phyloP scores from a whole-genome alignment of 2,888 invertebrate species.

The Amblyjoppa proteus region DNA sequence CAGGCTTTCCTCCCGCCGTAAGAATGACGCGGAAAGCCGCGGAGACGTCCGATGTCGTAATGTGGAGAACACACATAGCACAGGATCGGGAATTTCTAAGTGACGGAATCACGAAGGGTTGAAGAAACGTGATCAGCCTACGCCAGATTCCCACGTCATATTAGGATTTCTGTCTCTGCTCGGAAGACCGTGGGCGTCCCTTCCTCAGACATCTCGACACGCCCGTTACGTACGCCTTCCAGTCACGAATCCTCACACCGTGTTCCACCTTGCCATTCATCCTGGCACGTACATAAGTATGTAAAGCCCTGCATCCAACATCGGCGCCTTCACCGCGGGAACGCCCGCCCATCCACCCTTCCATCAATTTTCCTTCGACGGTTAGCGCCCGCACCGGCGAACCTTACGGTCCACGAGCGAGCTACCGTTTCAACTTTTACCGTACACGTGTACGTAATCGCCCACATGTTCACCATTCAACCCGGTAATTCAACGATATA shows the following conservation, averaged over 20 bases:
- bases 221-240: constrained; percentile 62
- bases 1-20: neutral
- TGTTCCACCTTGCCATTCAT: constrained; percentile 63
- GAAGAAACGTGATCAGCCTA: constrained; percentile 80
- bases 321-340: constrained; percentile 34
- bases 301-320: constrained; percentile 48
- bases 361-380: constrained; percentile 69
- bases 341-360: constrained; percentile 44
- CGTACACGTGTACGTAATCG: constrained; percentile 8
- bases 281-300: constrained; percentile 59
- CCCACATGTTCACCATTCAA: constrained; percentile 20
- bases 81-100: constrained; percentile 74
- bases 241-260: constrained; percentile 61
- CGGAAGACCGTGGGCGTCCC: constrained; percentile 63
- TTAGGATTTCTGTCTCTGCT: constrained; percentile 74
- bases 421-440: constrained; percentile 48
- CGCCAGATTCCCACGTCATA: constrained; percentile 67
- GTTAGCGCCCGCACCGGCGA: constrained; percentile 42
- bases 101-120: constrained; percentile 74
- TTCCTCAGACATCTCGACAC: constrained; percentile 68
- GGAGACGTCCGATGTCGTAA: constrained; percentile 31
- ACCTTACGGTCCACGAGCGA: constrained; percentile 40
- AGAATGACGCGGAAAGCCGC: constrained; percentile 10
- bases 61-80: constrained; percentile 50
- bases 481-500: constrained; percentile 34